Evolutionary conservation across 2,888 invertebrate species (phyloP), one percentile per base, ranked within the genome.

Genomic region (Caenorhabditis afra): DNA sequence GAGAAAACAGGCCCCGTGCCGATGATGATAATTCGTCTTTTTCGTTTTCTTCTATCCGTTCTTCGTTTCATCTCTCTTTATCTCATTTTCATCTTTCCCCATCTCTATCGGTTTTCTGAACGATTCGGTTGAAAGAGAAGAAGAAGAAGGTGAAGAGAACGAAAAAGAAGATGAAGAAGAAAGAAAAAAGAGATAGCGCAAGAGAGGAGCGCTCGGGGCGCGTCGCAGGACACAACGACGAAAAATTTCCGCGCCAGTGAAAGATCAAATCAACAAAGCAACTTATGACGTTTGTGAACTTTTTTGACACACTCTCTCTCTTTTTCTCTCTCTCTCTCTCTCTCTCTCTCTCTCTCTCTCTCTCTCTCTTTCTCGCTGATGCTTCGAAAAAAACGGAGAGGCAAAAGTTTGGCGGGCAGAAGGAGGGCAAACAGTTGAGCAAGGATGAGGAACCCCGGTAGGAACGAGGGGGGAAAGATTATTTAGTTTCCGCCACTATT

Each of bases 271-370:
- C 73, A 73, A 73, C 73, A 73, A 64, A 58, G 71, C 55, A 73
- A 64, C 73, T 73, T 58, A 73, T 73, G 73, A 73, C 73, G 73
- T 73, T 64, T 73, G 64, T 73, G 73, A 73, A 73, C 73, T 73
- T 64, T 70, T 64, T 62, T 73, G 73, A 73, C 73, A 73, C 73
- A 64, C 70, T 18, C 66, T 29, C 65, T 41, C 47, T 8, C 16
- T 47, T 18, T n/a, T 29, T 52, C 29, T n/a, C 23, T n/a, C 29
- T n/a, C 29, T 8, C 22, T 5, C 11, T 49, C 49, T 22, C 22
- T 10, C 10, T 14, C n/a, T 29, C 29, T 29, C 7, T 29, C 29
- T 29, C n/a, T n/a, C 29, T 29, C n/a, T n/a, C n/a, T n/a, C n/a
- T n/a, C n/a, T n/a, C n/a, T n/a, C 50, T 29, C 29, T 29, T 29